Percentiles rank a stretch among this genome's conserved stretches.
phyloP scores from a whole-genome alignment of 2,113 vertebrate genomes.

The Antigone vipio region DNA sequence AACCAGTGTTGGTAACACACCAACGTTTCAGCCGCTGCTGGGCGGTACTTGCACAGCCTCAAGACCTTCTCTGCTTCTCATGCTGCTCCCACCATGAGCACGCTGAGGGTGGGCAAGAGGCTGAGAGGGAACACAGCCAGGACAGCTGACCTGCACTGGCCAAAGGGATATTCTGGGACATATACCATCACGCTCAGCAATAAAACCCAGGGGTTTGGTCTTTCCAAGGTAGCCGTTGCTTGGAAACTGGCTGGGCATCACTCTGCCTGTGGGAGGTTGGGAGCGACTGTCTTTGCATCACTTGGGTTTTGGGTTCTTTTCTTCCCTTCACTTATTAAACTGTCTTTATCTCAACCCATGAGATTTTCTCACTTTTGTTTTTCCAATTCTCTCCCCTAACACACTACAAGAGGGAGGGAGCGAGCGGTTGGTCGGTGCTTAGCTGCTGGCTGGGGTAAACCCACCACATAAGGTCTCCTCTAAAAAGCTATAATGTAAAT shows the following conservation, averaged over 20 bases:
- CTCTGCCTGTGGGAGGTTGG: neutral
- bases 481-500: neutral
- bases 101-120: neutral
- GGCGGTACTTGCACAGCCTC: neutral
- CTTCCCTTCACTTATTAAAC: neutral
- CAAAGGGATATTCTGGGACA: neutral
- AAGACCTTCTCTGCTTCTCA: neutral
- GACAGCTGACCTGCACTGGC: neutral
- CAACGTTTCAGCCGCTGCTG: neutral
- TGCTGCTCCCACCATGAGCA: rapidly evolving
- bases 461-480: neutral
- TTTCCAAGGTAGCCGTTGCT: neutral
- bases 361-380: neutral
- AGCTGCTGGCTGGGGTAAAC: neutral
- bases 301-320: neutral
- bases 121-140: neutral
- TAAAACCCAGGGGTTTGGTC: neutral
- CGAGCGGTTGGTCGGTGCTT: rapidly evolving
- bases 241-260: neutral
- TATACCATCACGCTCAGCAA: neutral
- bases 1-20: neutral
- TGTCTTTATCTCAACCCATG: neutral
- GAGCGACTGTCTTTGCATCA: neutral
- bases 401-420: neutral
- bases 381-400: neutral